Conservation (phyloP, 2,888 invertebrate species). For the Callyntrura sp. region DNA sequence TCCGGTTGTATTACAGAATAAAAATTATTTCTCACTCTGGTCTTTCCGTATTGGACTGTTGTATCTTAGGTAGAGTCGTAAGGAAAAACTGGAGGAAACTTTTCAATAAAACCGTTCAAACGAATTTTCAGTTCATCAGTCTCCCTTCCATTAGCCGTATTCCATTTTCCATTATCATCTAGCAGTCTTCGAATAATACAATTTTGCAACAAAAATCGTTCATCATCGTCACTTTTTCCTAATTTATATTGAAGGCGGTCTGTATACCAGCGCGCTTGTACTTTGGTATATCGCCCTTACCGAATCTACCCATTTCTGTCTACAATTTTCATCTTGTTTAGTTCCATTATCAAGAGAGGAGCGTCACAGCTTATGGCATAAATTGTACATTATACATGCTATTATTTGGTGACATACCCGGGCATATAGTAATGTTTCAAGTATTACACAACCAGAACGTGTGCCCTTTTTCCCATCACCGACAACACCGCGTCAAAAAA, state of each 20-base stretch:
- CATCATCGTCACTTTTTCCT: constrained; percentile 37
- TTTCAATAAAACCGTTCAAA: constrained; percentile 5
- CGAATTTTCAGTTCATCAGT: constrained; percentile 53
- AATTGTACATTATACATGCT: no score
- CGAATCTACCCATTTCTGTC: no score
- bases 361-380: no score
- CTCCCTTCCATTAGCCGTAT: constrained; percentile 54
- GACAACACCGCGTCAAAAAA: constrained; percentile 2
- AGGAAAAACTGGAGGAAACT: constrained; percentile 21
- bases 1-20: no score
- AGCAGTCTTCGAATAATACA: neutral
- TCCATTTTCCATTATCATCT: constrained; percentile 25
- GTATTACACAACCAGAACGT: constrained; percentile 47
- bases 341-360: no score
- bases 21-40: neutral
- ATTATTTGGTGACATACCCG: no score
- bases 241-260: neutral
- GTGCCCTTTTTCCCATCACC: constrained; percentile 24
- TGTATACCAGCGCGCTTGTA: no score
- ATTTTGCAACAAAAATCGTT: constrained; percentile 9
- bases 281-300: no score
- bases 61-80: neutral
- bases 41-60: neutral
- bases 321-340: no score
- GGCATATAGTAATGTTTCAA: no score